These are phyloP conservation scores for Dromococcyx pavoninus DNA, from an alignment of 2,797 vertebrate species.

Conservation along the genomic window DNA sequence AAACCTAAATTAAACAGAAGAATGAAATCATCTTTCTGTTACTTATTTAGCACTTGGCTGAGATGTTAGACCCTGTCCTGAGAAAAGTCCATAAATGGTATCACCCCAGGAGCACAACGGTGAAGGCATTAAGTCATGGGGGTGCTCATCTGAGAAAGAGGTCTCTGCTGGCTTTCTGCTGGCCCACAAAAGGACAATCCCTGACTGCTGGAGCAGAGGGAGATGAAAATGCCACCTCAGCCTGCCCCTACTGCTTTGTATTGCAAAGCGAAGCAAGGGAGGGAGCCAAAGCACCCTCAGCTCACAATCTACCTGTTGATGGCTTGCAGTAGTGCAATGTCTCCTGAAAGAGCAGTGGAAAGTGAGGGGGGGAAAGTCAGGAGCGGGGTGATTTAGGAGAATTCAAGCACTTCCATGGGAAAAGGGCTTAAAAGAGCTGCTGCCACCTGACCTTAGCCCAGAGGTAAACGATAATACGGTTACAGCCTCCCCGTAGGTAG, in stretches of 20 bases:
- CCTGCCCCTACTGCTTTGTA: background rate
- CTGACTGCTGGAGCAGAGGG: background rate
- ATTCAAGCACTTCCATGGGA: background rate
- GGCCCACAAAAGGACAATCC: background rate
- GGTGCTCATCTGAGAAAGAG: slow-evolving; percentile 23
- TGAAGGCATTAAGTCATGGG: slow-evolving; percentile 32
- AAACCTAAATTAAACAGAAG: slow-evolving; percentile 60
- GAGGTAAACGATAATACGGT: background rate
- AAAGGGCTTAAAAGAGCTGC: background rate
- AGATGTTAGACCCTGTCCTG: slow-evolving; percentile 39
- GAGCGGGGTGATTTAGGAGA: background rate
- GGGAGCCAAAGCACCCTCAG: background rate
- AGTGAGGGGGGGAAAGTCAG: background rate
- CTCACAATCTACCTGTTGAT: background rate
- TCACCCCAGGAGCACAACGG: slow-evolving; percentile 43
- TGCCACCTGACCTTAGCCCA: background rate
- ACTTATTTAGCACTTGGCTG: slow-evolving; percentile 64
- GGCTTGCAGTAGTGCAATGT: background rate
- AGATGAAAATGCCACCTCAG: background rate
- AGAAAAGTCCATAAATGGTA: slow-evolving; percentile 65
- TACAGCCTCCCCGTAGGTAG: background rate
- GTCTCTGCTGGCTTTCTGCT: background rate
- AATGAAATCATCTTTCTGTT: slow-evolving; percentile 69
- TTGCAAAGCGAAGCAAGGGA: background rate
- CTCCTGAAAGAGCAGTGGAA: background rate